Percentiles rank a stretch among this genome's conserved stretches.
These are phyloP conservation scores for Sialia sialis DNA, from an alignment of 2,113 vertebrate genomes.

Conservation along the genomic window DNA sequence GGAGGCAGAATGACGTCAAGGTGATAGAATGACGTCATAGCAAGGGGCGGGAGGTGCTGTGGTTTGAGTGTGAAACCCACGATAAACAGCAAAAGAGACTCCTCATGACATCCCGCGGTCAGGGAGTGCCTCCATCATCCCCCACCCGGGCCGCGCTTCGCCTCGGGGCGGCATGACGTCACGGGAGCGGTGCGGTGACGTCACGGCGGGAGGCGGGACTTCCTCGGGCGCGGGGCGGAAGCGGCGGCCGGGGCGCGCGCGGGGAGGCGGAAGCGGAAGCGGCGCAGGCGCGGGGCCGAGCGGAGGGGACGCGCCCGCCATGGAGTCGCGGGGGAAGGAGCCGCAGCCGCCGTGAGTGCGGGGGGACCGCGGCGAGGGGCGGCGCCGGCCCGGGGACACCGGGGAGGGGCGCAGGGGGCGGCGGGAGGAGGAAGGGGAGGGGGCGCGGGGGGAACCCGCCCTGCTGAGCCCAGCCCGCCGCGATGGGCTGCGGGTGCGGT, in stretches of 20 bases:
- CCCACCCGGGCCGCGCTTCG: rapidly evolving
- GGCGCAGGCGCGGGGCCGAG: neutral
- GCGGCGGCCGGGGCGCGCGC: neutral
- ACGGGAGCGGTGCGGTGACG: rapidly evolving
- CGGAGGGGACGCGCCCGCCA: neutral
- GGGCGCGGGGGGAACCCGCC: neutral
- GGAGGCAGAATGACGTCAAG: neutral
- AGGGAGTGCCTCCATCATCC: neutral
- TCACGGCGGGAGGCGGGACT: neutral
- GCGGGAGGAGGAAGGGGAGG: neutral
- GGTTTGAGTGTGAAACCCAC: neutral
- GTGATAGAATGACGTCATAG: neutral
- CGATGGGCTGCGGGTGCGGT: neutral
- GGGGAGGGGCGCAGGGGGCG: neutral
- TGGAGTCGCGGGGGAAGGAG: neutral
- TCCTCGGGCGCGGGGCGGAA: neutral
- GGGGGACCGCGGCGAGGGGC: neutral
- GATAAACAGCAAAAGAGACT: neutral
- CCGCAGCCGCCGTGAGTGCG: neutral
- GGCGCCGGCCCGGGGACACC: too few relatives aligned
- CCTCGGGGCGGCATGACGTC: neutral
- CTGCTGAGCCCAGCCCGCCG: neutral
- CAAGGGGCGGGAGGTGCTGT: too few relatives aligned
- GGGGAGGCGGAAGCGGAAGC: neutral
- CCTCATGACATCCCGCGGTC: neutral